Evolutionary conservation across 2,113 vertebrate species (phyloP).

Genomic region (Bufo bufo): DNA sequence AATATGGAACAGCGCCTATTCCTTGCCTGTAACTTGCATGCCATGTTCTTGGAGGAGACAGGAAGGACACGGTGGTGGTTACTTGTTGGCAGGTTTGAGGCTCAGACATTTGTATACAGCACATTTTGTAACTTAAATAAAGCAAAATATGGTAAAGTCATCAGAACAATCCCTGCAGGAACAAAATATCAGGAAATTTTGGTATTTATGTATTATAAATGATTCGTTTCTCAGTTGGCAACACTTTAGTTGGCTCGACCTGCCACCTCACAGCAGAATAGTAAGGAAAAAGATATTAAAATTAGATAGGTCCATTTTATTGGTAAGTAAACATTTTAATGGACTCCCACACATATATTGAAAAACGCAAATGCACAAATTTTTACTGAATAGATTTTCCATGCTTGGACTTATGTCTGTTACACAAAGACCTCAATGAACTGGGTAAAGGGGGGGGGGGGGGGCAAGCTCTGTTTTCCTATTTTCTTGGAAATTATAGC

Average conservation of each 20-base stretch:
- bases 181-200: conserved; percentile 11
- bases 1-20: background rate
- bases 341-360: background rate
- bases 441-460: background rate
- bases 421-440: background rate
- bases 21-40: background rate
- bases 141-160: conserved; percentile 22
- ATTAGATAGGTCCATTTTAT: background rate
- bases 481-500: background rate
- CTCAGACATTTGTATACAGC: conserved; percentile 16
- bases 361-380: background rate
- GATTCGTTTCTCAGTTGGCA: background rate
- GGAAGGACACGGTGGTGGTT: background rate
- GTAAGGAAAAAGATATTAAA: conserved; percentile 1
- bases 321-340: background rate
- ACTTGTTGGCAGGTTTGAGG: conserved; percentile 15
- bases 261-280: background rate
- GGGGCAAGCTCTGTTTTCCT: background rate
- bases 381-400: background rate
- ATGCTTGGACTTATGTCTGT: background rate
- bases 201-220: background rate
- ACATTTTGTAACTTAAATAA: background rate
- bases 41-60: conserved; percentile 10
- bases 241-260: background rate
- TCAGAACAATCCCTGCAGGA: background rate